Base-by-base conservation (phyloP, 2,888 invertebrate species). In the Tethea ocularis region DNA sequence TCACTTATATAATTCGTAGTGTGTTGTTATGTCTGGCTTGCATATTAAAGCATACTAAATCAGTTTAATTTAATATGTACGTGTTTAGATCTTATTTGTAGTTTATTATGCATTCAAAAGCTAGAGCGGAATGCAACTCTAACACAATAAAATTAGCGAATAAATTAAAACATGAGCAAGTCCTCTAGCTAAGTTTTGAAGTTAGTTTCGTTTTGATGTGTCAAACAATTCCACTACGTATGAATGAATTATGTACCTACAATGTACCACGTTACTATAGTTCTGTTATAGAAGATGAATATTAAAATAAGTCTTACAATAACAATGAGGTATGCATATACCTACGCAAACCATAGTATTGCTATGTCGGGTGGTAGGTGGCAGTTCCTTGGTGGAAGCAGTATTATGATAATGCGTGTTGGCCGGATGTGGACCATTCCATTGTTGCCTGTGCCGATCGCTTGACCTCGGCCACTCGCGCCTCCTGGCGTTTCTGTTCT, bases 401-500 rank as follows among this genome's bases (percentile, higher is more conserved):
- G 82, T 88, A 87, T 88, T 91, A 90, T 90, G 90, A 86, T 91
- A 91, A 92, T 91, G 80, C 78, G 77, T 76, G 66, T 71, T 73
- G 78, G 78, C 91, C 92, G 92, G 93, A 93, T 91, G 89, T 84
- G 78, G 87, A 86, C 89, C 85, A 92, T 93, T 93, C 91, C 88
- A 92, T 93, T 93, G 93, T 91, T 87, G 86, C 62, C 57, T 66
- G 63, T 46, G 66, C 81, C 83, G 83, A 86, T 84, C 80, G 83
- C 75, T 67, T 89, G 92, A 89, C 93, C 93, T 92, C 93, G 54
- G 33, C 20, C 46, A 46, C 46, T 46, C 54, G 91, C 77, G 78
- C 75, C 83, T 77, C 77, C 76, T 69, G 77, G 74, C 78, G 46
- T 46, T 46, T 46, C 46, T 46, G 46, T 46, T 78, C 78, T 77